Evolutionary conservation across 2,888 invertebrate species (phyloP).

Genomic region (Pristionchus japonicus): DNA sequence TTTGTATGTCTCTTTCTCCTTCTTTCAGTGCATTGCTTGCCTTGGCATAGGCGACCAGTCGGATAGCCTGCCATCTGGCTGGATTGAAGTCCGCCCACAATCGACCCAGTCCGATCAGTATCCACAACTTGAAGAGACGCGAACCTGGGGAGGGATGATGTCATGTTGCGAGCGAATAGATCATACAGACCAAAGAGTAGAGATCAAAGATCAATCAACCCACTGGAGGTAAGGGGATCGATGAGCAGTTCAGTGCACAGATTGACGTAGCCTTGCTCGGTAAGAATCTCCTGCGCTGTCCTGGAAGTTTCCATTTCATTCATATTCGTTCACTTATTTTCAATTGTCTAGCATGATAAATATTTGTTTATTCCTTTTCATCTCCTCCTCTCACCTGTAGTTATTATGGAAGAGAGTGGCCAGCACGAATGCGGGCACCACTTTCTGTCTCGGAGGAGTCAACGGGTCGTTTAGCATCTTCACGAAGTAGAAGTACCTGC

Average conservation of each 20-base stretch:
- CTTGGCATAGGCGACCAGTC: constrained; percentile 92
- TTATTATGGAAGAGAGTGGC: constrained; percentile 93
- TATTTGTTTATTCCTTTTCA: neutral
- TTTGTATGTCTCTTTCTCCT: too few species aligned
- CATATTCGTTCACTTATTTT: neutral
- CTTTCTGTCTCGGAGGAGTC: constrained; percentile 88
- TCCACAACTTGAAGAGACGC: constrained; percentile 82
- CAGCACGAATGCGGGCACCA: constrained; percentile 93
- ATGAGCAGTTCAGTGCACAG: constrained; percentile 91
- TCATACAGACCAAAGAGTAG: neutral
- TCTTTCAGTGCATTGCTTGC: too few species aligned
- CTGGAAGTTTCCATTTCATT: constrained; percentile 42
- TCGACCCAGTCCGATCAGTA: constrained; percentile 90
- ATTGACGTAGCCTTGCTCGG: constrained; percentile 87
- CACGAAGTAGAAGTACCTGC: constrained; percentile 81
- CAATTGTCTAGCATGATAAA: too few species aligned
- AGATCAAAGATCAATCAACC: constrained; percentile 2
- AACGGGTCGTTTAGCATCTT: constrained; percentile 89
- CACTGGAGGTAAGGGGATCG: constrained; percentile 78
- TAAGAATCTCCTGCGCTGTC: constrained; percentile 83
- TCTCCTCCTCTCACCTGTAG: constrained; percentile 58
- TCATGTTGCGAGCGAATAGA: neutral
- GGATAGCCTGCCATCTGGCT: constrained; percentile 89
- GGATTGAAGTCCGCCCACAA: constrained; percentile 91
- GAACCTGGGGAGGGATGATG: constrained; percentile 59